Evolutionary conservation across 2,113 vertebrate genomes (phyloP), one percentile per base, ranked within the genome.

Genomic region (Gnathonemus echidnorhynchus): DNA sequence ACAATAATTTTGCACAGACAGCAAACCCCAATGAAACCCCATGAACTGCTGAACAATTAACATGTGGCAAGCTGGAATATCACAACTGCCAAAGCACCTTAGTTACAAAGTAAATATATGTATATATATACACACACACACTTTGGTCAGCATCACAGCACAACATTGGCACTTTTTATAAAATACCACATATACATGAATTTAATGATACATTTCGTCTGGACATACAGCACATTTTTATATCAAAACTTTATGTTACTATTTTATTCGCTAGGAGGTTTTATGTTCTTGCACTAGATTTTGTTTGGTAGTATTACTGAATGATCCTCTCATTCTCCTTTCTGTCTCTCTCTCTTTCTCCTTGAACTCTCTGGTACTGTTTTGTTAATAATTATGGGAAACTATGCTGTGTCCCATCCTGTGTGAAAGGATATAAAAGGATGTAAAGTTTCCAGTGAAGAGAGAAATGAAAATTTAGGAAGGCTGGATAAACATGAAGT

Each of bases 381-480:
- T 62, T 92, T 93, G 93, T 92, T 92, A 90, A 92, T 94, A 95
- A 94, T 94, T 90, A 93, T 93, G 91, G 94, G 93, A 93, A 95
- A 95, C 94, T 92, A 89, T 89, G 90, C 91, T 92, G 92, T 93
- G 91, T 93, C 87, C n/a, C 88, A 92, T 94, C 91, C 89, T 27
- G 89, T 93, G 91, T 83, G 90, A 92, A 93, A 94, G 93, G 91
- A 94, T 31, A 70, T 86, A 94, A 93, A 92, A 46, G 91, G 94
- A 74, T 42, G 27, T 11, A 24, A 56, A 24, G 10, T 87, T 53
- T 48, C 62, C 46, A 31, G 19, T 24, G 48, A 83, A 86, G 24
- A 86, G 17, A 42, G 42, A 45, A 58, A 62, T 42, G 53, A 17
- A 19, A 7, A 46, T n/a, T 21, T 45, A 15, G 6, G 42, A 46